A percentile compares a stretch with the other conserved stretches of the same genome.
Conservation (phyloP, 2,888 invertebrate species). For the Cotesia congregata region DNA sequence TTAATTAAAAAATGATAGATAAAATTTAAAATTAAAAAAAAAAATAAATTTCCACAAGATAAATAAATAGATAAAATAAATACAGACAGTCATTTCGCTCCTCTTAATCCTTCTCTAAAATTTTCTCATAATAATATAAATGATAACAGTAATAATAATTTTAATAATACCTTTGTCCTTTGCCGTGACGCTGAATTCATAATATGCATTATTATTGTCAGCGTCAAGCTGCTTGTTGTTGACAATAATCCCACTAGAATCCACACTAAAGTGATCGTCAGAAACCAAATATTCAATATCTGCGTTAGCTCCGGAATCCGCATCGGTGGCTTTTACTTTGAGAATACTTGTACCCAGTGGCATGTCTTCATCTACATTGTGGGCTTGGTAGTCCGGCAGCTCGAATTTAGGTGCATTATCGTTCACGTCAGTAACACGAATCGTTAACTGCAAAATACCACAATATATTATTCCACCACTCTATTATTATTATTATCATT, state of each 20-base stretch:
- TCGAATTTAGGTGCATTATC: slow-evolving; percentile 98
- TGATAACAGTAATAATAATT: too few species aligned
- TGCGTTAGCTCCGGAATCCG: slow-evolving; percentile 95
- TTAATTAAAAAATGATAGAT: too few species aligned
- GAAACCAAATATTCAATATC: slow-evolving; percentile 93
- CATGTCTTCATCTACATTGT: slow-evolving; percentile 96
- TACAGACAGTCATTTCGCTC: too few species aligned
- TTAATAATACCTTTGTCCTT: slow-evolving; percentile 83
- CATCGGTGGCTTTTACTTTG: slow-evolving; percentile 95
- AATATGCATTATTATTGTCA: slow-evolving; percentile 96
- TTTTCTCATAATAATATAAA: background rate
- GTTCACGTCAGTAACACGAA: slow-evolving; percentile 95
- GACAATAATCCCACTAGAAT: slow-evolving; percentile 91
- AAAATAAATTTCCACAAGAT: too few species aligned
- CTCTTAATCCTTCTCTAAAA: background rate
- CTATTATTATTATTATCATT: background rate
- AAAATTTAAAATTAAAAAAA: too few species aligned
- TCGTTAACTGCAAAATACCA: slow-evolving; percentile 80
- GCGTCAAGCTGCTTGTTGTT: slow-evolving; percentile 95
- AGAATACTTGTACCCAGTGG: slow-evolving; percentile 92
- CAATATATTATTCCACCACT: slow-evolving; percentile 15
- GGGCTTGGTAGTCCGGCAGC: slow-evolving; percentile 95
- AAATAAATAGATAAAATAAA: too few species aligned
- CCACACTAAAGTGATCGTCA: slow-evolving; percentile 95
- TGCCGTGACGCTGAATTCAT: slow-evolving; percentile 94